Percentiles rank a stretch among this genome's conserved stretches.
Evolutionary conservation across 2,113 vertebrate species (phyloP).

Genomic region (Clarias magur): DNA sequence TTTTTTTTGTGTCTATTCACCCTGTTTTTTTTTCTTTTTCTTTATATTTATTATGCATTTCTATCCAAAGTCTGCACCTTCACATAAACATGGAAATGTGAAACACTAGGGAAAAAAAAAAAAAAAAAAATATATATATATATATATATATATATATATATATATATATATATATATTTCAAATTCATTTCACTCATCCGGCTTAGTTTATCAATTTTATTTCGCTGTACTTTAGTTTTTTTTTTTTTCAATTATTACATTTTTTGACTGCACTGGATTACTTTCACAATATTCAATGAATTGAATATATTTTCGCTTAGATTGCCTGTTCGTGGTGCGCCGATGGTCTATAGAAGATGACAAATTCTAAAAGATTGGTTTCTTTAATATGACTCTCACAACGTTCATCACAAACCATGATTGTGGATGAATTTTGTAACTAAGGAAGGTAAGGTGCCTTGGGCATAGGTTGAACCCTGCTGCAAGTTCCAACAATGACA

Average conservation of each 20-base stretch:
- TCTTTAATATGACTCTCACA: background rate
- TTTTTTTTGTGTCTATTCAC: background rate
- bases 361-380: background rate
- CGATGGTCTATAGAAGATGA: background rate
- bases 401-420: background rate
- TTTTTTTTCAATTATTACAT: background rate
- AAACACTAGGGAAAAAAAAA: background rate
- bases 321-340: background rate
- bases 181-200: background rate
- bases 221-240: background rate
- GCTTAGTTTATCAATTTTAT: too few species aligned
- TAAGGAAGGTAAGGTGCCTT: background rate
- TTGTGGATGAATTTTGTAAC: background rate
- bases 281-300: background rate
- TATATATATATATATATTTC: too few species aligned
- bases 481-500: slow-evolving; percentile 11
- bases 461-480: background rate
- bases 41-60: background rate
- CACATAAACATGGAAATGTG: background rate
- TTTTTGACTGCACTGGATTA: background rate
- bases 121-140: too few species aligned
- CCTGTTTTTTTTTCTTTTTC: background rate
- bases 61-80: background rate
- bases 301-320: background rate
- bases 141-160: too few species aligned